Evolutionary conservation across 1,140 invertebrate species (phyloP), one percentile per base, ranked within the genome.

Genomic region (Coenobita brevimanus): DNA sequence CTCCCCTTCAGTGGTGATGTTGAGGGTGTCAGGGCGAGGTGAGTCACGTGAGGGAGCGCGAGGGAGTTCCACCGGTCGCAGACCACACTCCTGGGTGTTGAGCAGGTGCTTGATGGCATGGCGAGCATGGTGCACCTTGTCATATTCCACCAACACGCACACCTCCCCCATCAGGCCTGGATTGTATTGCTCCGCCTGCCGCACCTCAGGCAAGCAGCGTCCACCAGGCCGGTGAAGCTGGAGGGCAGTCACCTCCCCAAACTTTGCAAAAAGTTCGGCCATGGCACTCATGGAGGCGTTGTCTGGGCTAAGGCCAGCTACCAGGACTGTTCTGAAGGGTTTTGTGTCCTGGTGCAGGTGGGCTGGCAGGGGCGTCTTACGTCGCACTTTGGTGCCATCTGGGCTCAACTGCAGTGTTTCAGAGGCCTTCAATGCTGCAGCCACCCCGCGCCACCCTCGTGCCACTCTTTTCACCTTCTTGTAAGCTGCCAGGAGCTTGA

Each of bases 401-500:
- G 97, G 95, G 92, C 99, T 99, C 13, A 99, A 95, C 93, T 98
- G 95, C 36, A 99, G 94, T 89, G 96, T 96, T 13, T 94, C 95
- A 0, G 97, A 98, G 50, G 93, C 94, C 8, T 94, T 93, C 81
- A 98, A 93, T 62, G 97, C 96, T 89, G 96, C 95, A 1, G 97
- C 97, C 1, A 98, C 97, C 0, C 97, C 96, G 79, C 97, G 94
- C 96, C 97, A 99, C 91, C 98, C 97, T 91, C 97, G 97, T 3
- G 97, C 97, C 41, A 99, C 92, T 90, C 97, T 96, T 91, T 97
- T 97, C 24, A 99, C 97, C 71, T 97, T 95, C 92, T 98, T 97
- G 91, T 97, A 97, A 90, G 97, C 98, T 0, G 97, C 97, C 73
- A 98, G 97, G 54, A 99, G 93, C 92, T 99, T 99, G 10, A 99